Percentiles rank a stretch among this genome's conserved stretches.
Conservation (phyloP, 1,140 invertebrate species). For the Scaptomyza graminum region DNA sequence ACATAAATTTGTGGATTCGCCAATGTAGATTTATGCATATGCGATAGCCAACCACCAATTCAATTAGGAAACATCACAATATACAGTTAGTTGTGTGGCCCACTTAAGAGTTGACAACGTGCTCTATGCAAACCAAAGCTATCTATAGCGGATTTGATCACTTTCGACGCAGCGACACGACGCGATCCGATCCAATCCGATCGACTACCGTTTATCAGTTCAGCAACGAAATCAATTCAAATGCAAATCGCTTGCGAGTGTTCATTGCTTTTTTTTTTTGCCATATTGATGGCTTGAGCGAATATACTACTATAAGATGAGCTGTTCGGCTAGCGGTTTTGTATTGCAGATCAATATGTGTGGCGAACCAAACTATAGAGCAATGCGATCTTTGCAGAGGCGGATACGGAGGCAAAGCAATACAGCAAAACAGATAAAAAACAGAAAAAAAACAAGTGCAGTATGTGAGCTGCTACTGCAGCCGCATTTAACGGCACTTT, state of each 20-base stretch:
- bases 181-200: conserved; percentile 29
- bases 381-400: conserved; percentile 14
- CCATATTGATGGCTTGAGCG: conserved; percentile 61
- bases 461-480: conserved; percentile 14
- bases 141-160: conserved; percentile 73
- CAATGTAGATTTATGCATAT: conserved; percentile 13
- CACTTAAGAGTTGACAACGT: conserved; percentile 42
- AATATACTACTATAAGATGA: conserved; percentile 25
- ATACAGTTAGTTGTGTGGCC: conserved; percentile 67
- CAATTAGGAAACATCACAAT: conserved; percentile 55
- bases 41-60: conserved; percentile 45
- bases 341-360: conserved; percentile 32
- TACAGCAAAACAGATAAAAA: conserved; percentile 18
- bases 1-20: neutral
- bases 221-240: conserved; percentile 78
- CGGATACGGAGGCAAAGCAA: conserved; percentile 18
- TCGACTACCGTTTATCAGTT: conserved; percentile 76
- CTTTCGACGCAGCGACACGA: conserved; percentile 56
- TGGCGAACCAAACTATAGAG: conserved; percentile 6
- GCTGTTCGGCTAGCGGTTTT: conserved; percentile 55
- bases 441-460: conserved; percentile 36
- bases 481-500: conserved; percentile 67
- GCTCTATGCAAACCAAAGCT: conserved; percentile 55
- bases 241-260: conserved; percentile 72
- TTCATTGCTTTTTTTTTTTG: conserved; percentile 38